Percentiles rank a stretch among this genome's conserved stretches.
phyloP scores from a whole-genome alignment of 2,113 vertebrate genomes.

The Oophaga pumilio region DNA sequence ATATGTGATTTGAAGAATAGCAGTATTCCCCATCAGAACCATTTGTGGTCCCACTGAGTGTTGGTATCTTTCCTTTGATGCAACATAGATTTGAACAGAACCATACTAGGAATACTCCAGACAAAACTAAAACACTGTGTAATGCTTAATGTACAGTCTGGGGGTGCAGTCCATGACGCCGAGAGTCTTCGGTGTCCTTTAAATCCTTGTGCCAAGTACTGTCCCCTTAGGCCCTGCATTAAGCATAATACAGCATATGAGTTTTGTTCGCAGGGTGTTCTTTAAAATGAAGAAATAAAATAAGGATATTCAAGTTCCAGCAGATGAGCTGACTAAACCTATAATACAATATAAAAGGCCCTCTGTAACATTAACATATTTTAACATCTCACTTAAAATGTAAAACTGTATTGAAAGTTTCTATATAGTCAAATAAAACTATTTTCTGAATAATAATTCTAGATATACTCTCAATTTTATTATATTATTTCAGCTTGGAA shows the following conservation, averaged over 20 bases:
- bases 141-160: background rate
- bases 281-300: background rate
- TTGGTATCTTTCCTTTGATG: background rate
- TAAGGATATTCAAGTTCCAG: constrained; percentile 17
- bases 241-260: background rate
- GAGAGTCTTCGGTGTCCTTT: background rate
- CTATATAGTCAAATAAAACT: background rate
- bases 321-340: background rate
- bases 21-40: too few relatives aligned
- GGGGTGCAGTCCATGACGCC: background rate
- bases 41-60: too few relatives aligned
- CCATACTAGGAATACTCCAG: background rate
- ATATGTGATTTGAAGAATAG: too few relatives aligned
- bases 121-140: background rate
- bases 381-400: background rate
- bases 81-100: background rate
- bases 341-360: background rate
- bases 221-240: background rate
- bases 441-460: background rate
- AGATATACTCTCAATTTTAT: too few relatives aligned
- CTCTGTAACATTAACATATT: background rate
- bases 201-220: background rate
- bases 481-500: background rate
- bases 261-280: background rate
- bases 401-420: background rate